phyloP scores from a whole-genome alignment of 2,888 invertebrate genomes.

The Spodoptera littoralis region DNA sequence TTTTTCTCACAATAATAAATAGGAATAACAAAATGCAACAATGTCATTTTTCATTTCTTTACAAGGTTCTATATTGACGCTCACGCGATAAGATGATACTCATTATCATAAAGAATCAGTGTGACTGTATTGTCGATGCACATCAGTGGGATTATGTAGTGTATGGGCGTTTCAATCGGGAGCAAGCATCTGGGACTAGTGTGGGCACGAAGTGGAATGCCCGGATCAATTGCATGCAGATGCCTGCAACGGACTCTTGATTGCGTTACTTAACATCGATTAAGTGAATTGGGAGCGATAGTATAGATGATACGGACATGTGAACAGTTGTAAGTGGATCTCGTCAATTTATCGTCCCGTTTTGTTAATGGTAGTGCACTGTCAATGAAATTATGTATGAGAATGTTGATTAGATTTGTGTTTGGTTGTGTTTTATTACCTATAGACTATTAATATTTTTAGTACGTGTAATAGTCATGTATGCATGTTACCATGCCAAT shows the following conservation, averaged over 20 bases:
- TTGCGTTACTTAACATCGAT: slow-evolving; percentile 67
- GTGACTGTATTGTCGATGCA: slow-evolving; percentile 37
- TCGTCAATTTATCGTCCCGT: slow-evolving; percentile 7
- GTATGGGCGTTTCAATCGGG: slow-evolving; percentile 57
- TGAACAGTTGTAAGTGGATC: slow-evolving; percentile 34
- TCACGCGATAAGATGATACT: slow-evolving; percentile 7
- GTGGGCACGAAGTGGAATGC: slow-evolving; percentile 61
- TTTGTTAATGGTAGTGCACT: background rate
- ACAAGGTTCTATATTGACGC: background rate
- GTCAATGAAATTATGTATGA: background rate
- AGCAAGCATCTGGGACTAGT: slow-evolving; percentile 53
- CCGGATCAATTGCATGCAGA: slow-evolving; percentile 73
- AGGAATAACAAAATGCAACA: too few species aligned
- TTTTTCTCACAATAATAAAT: too few species aligned
- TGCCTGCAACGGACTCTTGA: slow-evolving; percentile 64
- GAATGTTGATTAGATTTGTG: too few species aligned
- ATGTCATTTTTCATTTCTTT: background rate
- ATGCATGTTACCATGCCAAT: too few species aligned
- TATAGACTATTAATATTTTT: too few species aligned
- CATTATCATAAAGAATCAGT: slow-evolving; percentile 32
- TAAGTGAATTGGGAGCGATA: slow-evolving; percentile 62
- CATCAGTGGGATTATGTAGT: slow-evolving; percentile 44
- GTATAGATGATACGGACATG: slow-evolving; percentile 45
- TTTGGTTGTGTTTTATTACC: too few species aligned
- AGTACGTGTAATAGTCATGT: too few species aligned